phyloP scores from a whole-genome alignment of 2,888 invertebrate genomes.

The Limnephilus rhombicus region DNA sequence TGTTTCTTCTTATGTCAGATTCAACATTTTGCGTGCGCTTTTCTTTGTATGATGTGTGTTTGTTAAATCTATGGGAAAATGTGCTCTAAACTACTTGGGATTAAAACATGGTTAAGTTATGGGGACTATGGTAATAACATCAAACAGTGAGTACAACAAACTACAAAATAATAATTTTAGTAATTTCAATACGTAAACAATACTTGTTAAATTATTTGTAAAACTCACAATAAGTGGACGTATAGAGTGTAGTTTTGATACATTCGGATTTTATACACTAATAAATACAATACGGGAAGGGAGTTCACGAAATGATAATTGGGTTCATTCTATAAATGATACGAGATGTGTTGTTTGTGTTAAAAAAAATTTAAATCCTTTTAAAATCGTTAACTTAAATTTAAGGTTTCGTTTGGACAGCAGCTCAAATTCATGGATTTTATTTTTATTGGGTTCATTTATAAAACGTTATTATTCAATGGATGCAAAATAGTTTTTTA shows the following conservation, averaged over 20 bases:
- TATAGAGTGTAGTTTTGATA: background rate
- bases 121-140: background rate
- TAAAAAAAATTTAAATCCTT: background rate
- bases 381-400: background rate
- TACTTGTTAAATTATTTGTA: slow-evolving; percentile 30
- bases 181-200: background rate
- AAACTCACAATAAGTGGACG: background rate
- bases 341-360: background rate
- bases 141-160: slow-evolving; percentile 1
- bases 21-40: background rate
- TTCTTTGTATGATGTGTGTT: background rate
- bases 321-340: background rate
- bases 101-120: background rate
- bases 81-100: background rate
- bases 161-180: background rate
- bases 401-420: background rate
- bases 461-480: background rate
- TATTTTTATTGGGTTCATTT: background rate
- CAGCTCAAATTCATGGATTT: background rate
- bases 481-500: background rate
- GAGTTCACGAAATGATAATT: background rate
- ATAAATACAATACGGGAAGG: background rate
- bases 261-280: background rate
- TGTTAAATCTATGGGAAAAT: slow-evolving; percentile 1
- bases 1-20: background rate